A percentile compares a stretch with the other conserved stretches of the same genome.
Evolutionary conservation across 2,888 invertebrate genomes (phyloP).

Genomic region (Rhingia rostrata): DNA sequence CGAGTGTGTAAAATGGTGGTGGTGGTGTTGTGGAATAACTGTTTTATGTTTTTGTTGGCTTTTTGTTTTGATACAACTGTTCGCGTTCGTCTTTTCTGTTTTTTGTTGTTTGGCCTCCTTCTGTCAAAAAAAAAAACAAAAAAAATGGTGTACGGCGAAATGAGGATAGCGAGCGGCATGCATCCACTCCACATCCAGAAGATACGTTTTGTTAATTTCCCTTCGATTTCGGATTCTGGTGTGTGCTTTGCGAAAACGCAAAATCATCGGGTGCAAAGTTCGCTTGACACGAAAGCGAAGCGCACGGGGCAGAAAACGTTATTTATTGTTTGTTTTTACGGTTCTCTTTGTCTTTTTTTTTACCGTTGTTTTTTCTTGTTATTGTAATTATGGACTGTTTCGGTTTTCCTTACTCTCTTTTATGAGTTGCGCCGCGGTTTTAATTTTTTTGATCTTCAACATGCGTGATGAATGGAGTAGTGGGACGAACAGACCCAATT

Average conservation of each 20-base stretch:
- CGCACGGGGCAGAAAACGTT: conserved; percentile 59
- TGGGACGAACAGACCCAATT: neutral
- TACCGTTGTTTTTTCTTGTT: conserved; percentile 10
- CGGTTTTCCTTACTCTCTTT: conserved; percentile 26
- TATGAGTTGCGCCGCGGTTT: conserved; percentile 40
- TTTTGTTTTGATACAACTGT: conserved; percentile 73
- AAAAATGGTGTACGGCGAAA: conserved; percentile 2
- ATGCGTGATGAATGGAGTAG: conserved; percentile 26
- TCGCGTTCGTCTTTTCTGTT: conserved; percentile 57
- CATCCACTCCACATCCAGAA: conserved; percentile 14
- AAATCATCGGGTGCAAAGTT: conserved; percentile 70
- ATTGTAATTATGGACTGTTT: conserved; percentile 11
- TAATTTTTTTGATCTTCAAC: conserved; percentile 43
- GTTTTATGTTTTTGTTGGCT: conserved; percentile 69
- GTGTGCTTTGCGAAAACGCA: conserved; percentile 7
- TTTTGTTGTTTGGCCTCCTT: conserved; percentile 52
- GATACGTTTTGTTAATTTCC: conserved; percentile 67
- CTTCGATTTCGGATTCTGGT: conserved; percentile 22
- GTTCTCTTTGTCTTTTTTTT: conserved; percentile 1
- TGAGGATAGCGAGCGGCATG: neutral
- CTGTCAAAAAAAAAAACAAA: conserved; percentile 6
- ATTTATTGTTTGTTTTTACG: conserved; percentile 55
- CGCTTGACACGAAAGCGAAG: conserved; percentile 55
- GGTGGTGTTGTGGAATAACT: conserved; percentile 24
- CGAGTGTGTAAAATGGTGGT: too few relatives aligned